Percentiles rank a stretch among this genome's conserved stretches.
Conservation (phyloP, 2,797 vertebrate genomes). For the Halcyon leucocephala region DNA sequence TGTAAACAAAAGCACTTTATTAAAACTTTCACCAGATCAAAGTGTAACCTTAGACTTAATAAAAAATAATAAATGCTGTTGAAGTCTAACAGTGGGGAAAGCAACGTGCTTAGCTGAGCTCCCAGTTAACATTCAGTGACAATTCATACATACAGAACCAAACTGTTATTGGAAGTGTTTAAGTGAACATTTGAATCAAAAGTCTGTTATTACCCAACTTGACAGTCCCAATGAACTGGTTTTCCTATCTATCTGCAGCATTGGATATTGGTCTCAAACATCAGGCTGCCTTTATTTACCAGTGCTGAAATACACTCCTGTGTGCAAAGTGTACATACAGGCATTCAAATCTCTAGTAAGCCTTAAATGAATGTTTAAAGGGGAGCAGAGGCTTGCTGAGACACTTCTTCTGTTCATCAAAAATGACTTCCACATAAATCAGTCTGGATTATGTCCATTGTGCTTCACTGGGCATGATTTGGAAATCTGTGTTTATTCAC, state of each 20-base stretch:
- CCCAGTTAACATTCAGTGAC: not conserved
- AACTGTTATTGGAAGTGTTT: not conserved
- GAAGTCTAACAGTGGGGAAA: conserved; percentile 3
- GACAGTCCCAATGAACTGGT: not conserved
- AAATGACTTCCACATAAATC: not conserved
- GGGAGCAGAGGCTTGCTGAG: not conserved
- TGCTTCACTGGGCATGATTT: not conserved
- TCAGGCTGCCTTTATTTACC: not conserved
- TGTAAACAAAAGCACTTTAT: conserved; percentile 61
- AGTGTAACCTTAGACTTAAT: conserved; percentile 52
- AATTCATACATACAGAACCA: not conserved
- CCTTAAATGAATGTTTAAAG: not conserved
- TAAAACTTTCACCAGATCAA: conserved; percentile 64
- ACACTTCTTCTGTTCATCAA: not conserved
- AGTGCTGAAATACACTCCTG: not conserved
- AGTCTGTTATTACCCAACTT: not conserved
- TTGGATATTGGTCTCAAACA: not conserved
- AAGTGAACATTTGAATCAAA: not conserved
- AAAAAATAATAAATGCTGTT: conserved; percentile 50
- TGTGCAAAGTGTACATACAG: not conserved
- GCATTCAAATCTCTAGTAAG: not conserved
- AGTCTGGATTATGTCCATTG: not conserved
- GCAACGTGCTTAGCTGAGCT: not conserved
- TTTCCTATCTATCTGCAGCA: not conserved
- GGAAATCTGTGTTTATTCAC: not conserved